Evolutionary conservation across 2,797 vertebrate genomes (phyloP), one percentile per base, ranked within the genome.

Genomic region (Esox masquinongy): DNA sequence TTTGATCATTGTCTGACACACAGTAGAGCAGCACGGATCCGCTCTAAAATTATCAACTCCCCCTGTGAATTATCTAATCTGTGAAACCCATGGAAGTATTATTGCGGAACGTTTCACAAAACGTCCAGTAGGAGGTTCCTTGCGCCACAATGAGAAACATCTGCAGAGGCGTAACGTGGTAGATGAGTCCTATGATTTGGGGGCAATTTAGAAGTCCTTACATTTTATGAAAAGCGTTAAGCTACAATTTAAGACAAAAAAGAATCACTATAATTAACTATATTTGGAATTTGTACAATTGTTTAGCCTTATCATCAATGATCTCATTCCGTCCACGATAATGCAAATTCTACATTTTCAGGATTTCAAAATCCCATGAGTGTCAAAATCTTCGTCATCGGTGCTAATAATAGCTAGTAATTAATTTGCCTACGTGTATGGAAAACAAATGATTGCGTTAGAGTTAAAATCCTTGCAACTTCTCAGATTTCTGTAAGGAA

Each of bases 401-500:
- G 19, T 59, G 34, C 77, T 77, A 79, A 70, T 85, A 81, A 68
- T 43, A 14, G 2, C 11, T 8, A 5, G 8, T 2, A 1, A 4
- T 39, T 8, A 14, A 43, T 19, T 88, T 75, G 85, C 72, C 78
- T 64, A 81, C n/a, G 6, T 64, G 2, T n/a, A 16, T 68, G 3
- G 74, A 68, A 69, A 71, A 78, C 75, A 53, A 71, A 1, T 1
- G 15, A 15, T 68, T 26, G 31, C 77, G 76, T 56, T 22, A 50
- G 51, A 72, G 50, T 0, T 47, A 63, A 68, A 36, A 15, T 68
- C 34, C 36, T 15, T 68, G 39, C 49, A n/a, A 56, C 19, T 16
- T 76, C 0, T 56, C 1, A 31, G 15, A 0, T 14, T 7, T 5
- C 9, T 5, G 9, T 74, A 67, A 78, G 86, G 86, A 90, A 88